phyloP scores from a whole-genome alignment of 2,113 vertebrate species.

The Tragelaphus imberbis region DNA sequence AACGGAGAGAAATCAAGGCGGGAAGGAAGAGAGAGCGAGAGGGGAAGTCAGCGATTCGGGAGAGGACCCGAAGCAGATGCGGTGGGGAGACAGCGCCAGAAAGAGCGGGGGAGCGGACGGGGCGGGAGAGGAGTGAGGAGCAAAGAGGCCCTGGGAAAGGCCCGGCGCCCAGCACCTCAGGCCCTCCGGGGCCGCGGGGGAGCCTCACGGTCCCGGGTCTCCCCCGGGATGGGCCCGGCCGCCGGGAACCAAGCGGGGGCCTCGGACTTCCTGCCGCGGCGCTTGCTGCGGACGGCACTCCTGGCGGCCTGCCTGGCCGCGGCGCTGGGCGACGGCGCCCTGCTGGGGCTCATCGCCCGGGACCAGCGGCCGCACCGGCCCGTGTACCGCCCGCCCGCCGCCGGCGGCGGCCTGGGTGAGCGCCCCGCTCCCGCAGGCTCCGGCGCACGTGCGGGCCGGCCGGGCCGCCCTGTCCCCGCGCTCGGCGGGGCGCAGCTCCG shows the following conservation, averaged over 20 bases:
- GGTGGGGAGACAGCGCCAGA: not conserved
- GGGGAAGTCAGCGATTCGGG: not conserved
- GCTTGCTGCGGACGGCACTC: not conserved
- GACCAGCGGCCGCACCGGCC: conserved; percentile 17
- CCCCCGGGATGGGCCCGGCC: not conserved
- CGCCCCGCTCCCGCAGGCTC: conserved; percentile 33
- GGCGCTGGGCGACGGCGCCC: not conserved
- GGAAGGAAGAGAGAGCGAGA: not conserved
- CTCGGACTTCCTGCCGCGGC: not conserved
- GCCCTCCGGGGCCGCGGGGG: no score
- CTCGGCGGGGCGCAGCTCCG: conserved; percentile 17
- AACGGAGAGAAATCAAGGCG: no score
- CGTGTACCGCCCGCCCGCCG: conserved; percentile 37
- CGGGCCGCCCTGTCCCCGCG: not conserved
- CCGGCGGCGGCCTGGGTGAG: conserved; percentile 36
- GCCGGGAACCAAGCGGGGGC: not conserved
- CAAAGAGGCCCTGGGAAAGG: no score
- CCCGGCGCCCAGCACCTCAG: not conserved
- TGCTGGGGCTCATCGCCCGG: conserved; percentile 17
- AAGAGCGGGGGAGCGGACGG: not conserved
- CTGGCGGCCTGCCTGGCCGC: not conserved
- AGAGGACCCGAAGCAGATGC: not conserved
- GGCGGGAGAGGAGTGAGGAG: fast-evolving
- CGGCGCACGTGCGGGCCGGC: not conserved
- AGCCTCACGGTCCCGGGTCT: no score